phyloP scores from a whole-genome alignment of 2,113 vertebrate species.

The Anolis sagrei region DNA sequence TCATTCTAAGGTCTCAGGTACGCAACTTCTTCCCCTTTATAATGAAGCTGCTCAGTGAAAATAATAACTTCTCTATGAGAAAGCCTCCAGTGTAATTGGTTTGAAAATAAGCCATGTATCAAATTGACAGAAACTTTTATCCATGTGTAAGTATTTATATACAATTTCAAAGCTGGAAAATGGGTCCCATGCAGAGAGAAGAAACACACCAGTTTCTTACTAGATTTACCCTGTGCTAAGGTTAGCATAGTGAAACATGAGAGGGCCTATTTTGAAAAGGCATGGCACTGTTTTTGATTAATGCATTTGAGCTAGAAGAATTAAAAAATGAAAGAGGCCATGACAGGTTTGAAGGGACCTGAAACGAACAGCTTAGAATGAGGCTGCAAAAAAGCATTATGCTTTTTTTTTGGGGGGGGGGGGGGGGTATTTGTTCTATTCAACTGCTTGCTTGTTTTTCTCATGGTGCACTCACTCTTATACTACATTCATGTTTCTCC shows the following conservation, averaged over 20 bases:
- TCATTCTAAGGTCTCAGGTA: conserved; percentile 2
- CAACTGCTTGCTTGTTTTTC: background rate
- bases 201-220: background rate
- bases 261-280: background rate
- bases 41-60: conserved; percentile 28
- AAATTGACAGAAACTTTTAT: conserved; percentile 21
- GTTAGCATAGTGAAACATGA: conserved; percentile 1
- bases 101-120: background rate
- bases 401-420: no score
- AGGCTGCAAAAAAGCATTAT: background rate
- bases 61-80: background rate
- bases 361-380: background rate
- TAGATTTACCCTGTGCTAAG: background rate
- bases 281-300: background rate
- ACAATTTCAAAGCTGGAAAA: background rate
- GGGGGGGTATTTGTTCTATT: no score
- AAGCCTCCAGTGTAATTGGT: background rate
- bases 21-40: background rate
- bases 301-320: background rate
- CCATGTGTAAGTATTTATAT: background rate
- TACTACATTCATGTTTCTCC: background rate
- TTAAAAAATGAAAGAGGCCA: background rate
- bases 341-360: background rate
- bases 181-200: background rate
- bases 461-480: background rate